phyloP scores from a whole-genome alignment of 2,113 vertebrate genomes.

The Prolemur simus region DNA sequence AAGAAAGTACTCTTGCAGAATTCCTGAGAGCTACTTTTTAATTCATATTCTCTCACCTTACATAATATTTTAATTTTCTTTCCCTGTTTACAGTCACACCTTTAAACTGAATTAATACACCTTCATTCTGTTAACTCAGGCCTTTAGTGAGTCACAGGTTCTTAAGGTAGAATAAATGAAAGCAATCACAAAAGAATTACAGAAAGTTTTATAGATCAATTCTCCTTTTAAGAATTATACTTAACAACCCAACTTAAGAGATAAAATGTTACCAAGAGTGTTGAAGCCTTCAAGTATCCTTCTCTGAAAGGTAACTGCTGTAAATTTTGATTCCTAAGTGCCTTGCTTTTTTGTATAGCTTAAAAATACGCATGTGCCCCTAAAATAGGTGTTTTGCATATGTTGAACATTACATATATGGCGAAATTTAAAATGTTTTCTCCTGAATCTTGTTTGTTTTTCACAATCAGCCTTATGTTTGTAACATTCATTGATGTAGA shows the following conservation, averaged over 20 bases:
- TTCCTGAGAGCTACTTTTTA: not conserved
- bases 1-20: not conserved
- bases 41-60: not conserved
- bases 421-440: not conserved
- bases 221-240: not conserved
- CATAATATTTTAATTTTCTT: not conserved
- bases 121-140: not conserved
- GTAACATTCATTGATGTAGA: not conserved
- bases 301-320: not conserved
- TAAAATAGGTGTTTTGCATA: not conserved
- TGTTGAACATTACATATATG: not conserved
- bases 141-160: not conserved
- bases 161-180: not conserved
- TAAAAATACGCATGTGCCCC: not conserved
- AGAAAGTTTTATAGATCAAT: not conserved
- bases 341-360: not conserved
- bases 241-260: not conserved
- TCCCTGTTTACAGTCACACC: not conserved
- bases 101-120: not conserved
- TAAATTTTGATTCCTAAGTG: not conserved
- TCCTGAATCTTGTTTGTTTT: not conserved
- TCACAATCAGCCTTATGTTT: rapidly evolving
- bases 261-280: not conserved
- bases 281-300: not conserved
- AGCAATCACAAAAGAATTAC: not conserved